Evolutionary conservation across 2,888 invertebrate species (phyloP), one percentile per base, ranked within the genome.

Genomic region (Philereme vetulata): DNA sequence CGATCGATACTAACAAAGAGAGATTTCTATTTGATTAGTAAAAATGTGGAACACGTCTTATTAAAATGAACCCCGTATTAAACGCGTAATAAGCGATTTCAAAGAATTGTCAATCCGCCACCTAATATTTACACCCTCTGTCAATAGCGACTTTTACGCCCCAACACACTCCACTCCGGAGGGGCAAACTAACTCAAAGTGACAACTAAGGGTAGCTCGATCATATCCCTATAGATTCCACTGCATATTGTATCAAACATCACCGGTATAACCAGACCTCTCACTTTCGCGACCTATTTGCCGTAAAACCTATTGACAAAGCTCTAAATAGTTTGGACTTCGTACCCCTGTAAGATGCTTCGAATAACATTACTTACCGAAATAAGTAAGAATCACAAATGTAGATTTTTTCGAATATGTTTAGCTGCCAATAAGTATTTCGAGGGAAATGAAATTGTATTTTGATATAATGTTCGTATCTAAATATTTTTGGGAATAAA

Each of bases 311-410:
- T 5, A 21, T 60, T 35, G 51, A 51, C 46, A 59, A 44, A 54
- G 71, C 32, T 67, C 70, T 60, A 45, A 51, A 51, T 56, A 64
- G 53, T 54, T 55, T 76, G 75, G 81, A 56, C 61, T 44, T 60
- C 52, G 54, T 53, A 56, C 72, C 72, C 68, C 68, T 70, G 68
- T 70, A 72, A 74, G 69, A 77, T 72, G 74, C 69, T 67, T 68
- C 72, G 76, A 79, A 80, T 80, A 73, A 72, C 74, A 78, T 81
- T 80, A 81, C 78, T 76, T 80, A 78, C 73, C 67, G 77, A 70
- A 74, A 76, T 80, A 78, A 77, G 79, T 77, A 75, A 76, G 76
- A 77, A 77, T 81, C 75, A 72, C 68, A 66, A 75, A 80, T 79
- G 77, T 74, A 76, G 75, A 77, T 79, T 81, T 74, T 67, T 67